These are phyloP conservation scores for Conopomorpha cramerella DNA, from an alignment of 1,140 invertebrate genomes.

Conservation along the genomic window DNA sequence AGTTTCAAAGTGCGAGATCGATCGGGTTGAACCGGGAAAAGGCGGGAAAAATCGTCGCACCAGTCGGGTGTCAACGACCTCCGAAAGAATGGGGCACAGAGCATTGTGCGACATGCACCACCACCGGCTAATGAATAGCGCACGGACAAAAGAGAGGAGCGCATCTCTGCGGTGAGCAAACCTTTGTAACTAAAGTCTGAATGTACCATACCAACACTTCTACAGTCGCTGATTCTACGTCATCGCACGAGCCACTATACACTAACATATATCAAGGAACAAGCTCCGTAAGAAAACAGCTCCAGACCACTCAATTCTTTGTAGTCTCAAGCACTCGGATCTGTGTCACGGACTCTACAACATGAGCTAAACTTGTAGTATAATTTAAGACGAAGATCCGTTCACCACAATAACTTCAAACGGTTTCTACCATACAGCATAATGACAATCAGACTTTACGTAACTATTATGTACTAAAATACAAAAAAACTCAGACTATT, in stretches of 20 bases:
- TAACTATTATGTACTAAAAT: too few relatives aligned
- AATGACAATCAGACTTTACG: too few relatives aligned
- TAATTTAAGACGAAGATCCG: too few relatives aligned
- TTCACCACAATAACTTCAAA: too few relatives aligned
- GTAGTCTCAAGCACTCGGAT: too few relatives aligned
- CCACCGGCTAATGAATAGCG: slow-evolving; percentile 51
- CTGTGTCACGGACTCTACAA: background rate
- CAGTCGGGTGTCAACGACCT: slow-evolving; percentile 37
- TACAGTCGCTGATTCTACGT: background rate
- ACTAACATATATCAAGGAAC: background rate
- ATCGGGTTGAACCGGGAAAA: too few relatives aligned
- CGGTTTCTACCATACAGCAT: too few relatives aligned
- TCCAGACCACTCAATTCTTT: too few relatives aligned
- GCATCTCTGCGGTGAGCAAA: slow-evolving; percentile 12
- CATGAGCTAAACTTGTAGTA: too few relatives aligned
- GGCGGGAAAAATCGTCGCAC: slow-evolving; percentile 27
- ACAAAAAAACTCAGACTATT: too few relatives aligned
- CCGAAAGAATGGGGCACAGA: slow-evolving; percentile 36
- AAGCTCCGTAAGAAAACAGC: too few relatives aligned
- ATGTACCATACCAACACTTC: background rate
- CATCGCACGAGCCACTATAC: background rate
- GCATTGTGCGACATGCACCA: slow-evolving; percentile 23
- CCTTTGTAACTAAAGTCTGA: background rate
- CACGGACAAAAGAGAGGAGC: slow-evolving; percentile 35
- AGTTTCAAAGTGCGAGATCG: too few relatives aligned